phyloP scores from a whole-genome alignment of 2,797 vertebrate species.

The Acestrorhynchus altus region DNA sequence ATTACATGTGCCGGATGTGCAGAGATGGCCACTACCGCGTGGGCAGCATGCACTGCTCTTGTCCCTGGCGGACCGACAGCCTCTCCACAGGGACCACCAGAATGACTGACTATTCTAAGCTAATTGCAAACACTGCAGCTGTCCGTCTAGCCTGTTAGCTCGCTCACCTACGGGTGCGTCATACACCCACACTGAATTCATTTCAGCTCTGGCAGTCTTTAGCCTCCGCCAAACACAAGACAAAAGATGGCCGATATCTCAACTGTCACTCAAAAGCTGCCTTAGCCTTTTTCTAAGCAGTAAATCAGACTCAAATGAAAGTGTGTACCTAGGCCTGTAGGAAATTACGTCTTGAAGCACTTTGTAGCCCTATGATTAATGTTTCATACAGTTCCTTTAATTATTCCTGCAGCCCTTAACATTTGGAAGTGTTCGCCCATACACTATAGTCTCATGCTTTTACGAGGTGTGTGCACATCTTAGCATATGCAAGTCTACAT shows the following conservation, averaged over 20 bases:
- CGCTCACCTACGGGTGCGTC: conserved; percentile 33
- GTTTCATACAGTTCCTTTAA: conserved; percentile 1
- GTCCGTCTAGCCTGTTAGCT: conserved; percentile 27
- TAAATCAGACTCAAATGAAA: neutral
- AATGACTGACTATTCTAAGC: conserved; percentile 49
- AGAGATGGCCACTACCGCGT: conserved; percentile 42
- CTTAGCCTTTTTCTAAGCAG: neutral
- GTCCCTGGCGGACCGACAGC: conserved; percentile 54
- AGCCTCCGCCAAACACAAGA: conserved; percentile 36
- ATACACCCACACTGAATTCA: conserved; percentile 38
- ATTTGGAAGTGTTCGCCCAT: neutral
- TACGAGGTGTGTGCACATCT: neutral
- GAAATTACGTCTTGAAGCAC: neutral
- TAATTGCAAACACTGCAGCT: conserved; percentile 51
- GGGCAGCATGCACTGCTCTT: conserved; percentile 42
- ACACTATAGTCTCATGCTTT: neutral
- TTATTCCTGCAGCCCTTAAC: neutral
- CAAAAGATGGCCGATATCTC: conserved; percentile 35
- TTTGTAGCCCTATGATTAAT: neutral
- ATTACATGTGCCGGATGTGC: conserved; percentile 43
- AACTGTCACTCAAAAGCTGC: conserved; percentile 16
- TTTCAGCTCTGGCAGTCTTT: conserved; percentile 16
- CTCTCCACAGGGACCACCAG: conserved; percentile 52
- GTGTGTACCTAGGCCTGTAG: neutral
- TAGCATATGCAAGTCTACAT: conserved; percentile 1